Evolutionary conservation across 2,888 invertebrate genomes (phyloP).

Genomic region (Tetropium fuscum): DNA sequence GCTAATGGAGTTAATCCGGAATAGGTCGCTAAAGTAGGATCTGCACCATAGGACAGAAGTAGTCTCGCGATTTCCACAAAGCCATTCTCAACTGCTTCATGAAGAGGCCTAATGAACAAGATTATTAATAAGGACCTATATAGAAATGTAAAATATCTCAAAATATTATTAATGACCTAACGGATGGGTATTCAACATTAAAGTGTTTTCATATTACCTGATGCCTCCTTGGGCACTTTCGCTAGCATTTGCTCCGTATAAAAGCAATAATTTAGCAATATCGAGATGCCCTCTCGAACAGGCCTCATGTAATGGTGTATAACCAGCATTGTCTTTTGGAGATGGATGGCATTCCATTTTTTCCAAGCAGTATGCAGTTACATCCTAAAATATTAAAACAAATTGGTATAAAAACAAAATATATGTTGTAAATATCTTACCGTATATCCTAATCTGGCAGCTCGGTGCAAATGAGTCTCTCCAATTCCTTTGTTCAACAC

Average conservation of each 20-base stretch:
- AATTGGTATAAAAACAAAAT: too few relatives aligned
- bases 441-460: constrained; percentile 89
- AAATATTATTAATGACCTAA: too few relatives aligned
- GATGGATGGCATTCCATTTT: constrained; percentile 86
- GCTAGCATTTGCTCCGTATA: constrained; percentile 92
- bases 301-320: constrained; percentile 94
- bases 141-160: too few relatives aligned
- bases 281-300: constrained; percentile 89
- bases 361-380: constrained; percentile 90
- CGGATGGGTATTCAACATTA: too few relatives aligned
- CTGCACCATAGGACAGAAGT: constrained; percentile 91
- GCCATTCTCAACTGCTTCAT: constrained; percentile 94
- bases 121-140: too few relatives aligned
- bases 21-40: constrained; percentile 90
- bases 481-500: constrained; percentile 95
- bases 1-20: constrained; percentile 85
- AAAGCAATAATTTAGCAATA: constrained; percentile 85
- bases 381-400: constrained; percentile 85
- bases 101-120: constrained; percentile 79
- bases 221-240: constrained; percentile 94
- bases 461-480: constrained; percentile 92
- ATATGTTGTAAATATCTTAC: constrained; percentile 74
- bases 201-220: too few relatives aligned
- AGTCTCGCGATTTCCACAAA: constrained; percentile 89
- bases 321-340: constrained; percentile 92